These are phyloP conservation scores for Micoletzkya japonica DNA, from an alignment of 2,888 invertebrate species.

Conservation along the genomic window DNA sequence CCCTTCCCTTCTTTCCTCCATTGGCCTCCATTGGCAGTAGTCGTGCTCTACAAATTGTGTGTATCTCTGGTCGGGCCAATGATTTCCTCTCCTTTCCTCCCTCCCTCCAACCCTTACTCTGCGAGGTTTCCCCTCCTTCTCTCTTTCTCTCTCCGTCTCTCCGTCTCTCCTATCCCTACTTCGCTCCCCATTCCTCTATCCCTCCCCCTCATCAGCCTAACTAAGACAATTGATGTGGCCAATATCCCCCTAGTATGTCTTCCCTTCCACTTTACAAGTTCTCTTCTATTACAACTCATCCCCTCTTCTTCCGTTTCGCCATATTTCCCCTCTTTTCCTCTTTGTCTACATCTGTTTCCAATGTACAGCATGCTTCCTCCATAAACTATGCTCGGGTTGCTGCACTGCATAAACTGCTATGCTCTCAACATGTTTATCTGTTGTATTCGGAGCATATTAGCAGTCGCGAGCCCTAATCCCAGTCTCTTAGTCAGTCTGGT, in stretches of 20 bases:
- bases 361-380: too few relatives aligned
- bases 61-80: too few relatives aligned
- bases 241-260: neutral
- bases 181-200: neutral
- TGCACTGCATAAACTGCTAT: too few relatives aligned
- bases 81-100: slow-evolving; percentile 26
- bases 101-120: slow-evolving; percentile 6
- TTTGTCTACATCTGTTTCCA: too few relatives aligned
- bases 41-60: too few relatives aligned
- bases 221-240: neutral
- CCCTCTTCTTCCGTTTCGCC: neutral
- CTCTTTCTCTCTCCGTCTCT: slow-evolving; percentile 24
- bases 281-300: neutral
- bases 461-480: too few relatives aligned
- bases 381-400: too few relatives aligned
- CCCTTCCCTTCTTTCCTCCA: neutral
- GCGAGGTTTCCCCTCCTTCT: slow-evolving; percentile 5
- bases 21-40: too few relatives aligned
- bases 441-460: too few relatives aligned
- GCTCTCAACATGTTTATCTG: too few relatives aligned
- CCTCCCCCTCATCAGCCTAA: neutral
- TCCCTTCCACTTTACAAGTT: neutral
- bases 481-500: too few relatives aligned
- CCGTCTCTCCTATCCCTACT: slow-evolving; percentile 11
- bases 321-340: too few relatives aligned